Evolutionary conservation across 2,797 vertebrate genomes (phyloP).

Genomic region (Danio albolineatus): DNA sequence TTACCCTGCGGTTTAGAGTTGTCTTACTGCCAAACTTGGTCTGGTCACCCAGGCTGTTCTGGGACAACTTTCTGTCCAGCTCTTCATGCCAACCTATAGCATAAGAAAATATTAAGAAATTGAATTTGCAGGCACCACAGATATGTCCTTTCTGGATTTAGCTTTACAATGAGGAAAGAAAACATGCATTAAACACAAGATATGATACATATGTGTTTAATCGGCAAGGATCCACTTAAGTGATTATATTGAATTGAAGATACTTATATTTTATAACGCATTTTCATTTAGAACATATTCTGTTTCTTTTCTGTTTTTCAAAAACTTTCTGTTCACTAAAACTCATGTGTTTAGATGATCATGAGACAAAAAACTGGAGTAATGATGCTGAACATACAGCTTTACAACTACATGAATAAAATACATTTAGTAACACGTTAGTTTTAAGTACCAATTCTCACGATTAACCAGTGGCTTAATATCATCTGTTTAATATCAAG

Average conservation of each 20-base stretch:
- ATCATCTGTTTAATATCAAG: no score
- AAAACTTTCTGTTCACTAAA: not conserved
- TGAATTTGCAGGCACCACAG: not conserved
- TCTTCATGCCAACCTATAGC: conserved; percentile 89
- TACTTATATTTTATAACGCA: not conserved
- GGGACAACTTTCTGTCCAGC: conserved; percentile 91
- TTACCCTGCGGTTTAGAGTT: conserved; percentile 90
- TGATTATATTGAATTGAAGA: not conserved
- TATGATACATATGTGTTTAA: not conserved
- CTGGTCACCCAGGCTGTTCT: conserved; percentile 92
- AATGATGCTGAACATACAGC: not conserved
- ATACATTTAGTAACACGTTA: no score
- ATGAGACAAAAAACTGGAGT: not conserved
- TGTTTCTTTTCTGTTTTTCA: not conserved
- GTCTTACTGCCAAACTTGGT: conserved; percentile 94
- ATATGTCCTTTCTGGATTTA: not conserved
- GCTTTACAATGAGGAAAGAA: no score
- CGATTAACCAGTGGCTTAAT: no score
- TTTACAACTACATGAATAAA: not conserved
- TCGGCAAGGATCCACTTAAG: not conserved
- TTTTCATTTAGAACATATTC: not conserved
- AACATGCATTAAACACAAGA: not conserved
- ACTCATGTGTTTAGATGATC: not conserved
- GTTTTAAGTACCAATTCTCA: no score
- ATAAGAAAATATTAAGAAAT: conserved; percentile 27